phyloP scores from a whole-genome alignment of 2,113 vertebrate genomes.

The Microtus richardsoni region DNA sequence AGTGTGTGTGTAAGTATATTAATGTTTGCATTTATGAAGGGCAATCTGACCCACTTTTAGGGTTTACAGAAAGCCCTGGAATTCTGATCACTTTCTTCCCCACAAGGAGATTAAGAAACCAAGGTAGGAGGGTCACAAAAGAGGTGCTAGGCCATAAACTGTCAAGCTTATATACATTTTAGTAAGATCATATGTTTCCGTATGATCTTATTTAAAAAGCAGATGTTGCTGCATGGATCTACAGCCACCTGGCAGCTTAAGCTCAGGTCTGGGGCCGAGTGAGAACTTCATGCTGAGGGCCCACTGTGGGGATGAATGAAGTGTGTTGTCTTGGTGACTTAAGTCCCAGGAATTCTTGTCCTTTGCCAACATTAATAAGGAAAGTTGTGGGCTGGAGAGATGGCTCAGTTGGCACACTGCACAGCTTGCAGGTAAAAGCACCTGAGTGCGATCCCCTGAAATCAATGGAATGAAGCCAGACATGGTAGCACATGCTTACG shows the following conservation, averaged over 20 bases:
- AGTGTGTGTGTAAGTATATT: neutral
- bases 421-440: neutral
- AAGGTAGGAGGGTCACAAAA: neutral
- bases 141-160: neutral
- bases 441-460: neutral
- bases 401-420: neutral
- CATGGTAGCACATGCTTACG: neutral
- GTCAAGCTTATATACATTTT: neutral
- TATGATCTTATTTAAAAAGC: neutral
- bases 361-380: neutral
- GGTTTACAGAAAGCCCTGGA: neutral
- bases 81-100: neutral
- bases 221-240: neutral
- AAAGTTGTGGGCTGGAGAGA: neutral
- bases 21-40: neutral
- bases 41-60: neutral
- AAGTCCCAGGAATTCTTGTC: neutral
- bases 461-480: neutral
- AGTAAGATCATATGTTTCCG: neutral
- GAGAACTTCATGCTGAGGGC: neutral
- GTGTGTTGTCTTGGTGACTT: rapidly evolving
- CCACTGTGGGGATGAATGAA: neutral
- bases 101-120: neutral
- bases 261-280: neutral
- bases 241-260: neutral